A percentile compares a stretch with the other conserved stretches of the same genome.
These are phyloP conservation scores for Melinaea menophilus DNA, from an alignment of 2,888 invertebrate genomes.

Conservation along the genomic window DNA sequence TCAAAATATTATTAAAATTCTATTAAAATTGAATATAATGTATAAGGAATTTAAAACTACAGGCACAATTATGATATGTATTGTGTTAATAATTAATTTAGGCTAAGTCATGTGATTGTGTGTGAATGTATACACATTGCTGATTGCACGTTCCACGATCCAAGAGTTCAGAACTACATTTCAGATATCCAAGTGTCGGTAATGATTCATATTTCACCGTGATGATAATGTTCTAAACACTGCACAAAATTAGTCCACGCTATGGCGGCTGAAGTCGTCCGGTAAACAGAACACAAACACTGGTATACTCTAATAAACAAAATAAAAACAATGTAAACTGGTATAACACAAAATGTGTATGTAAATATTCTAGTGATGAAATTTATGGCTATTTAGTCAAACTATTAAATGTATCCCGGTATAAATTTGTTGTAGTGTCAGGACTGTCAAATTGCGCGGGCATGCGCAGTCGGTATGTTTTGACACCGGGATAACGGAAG, in stretches of 20 bases:
- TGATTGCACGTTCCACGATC: slow-evolving; percentile 27
- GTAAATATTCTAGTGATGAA: slow-evolving; percentile 15
- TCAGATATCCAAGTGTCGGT: slow-evolving; percentile 20
- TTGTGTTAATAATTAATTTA: slow-evolving; percentile 54
- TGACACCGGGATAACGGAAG: slow-evolving; percentile 45
- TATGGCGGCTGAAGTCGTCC: slow-evolving; percentile 54
- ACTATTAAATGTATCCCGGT: slow-evolving; percentile 26
- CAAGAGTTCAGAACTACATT: slow-evolving; percentile 14
- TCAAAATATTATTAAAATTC: slow-evolving; percentile 37
- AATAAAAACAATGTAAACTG: slow-evolving; percentile 10
- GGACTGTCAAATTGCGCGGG: slow-evolving; percentile 55
- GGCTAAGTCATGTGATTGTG: slow-evolving; percentile 39
- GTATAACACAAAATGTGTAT: slow-evolving; percentile 11
- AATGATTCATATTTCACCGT: slow-evolving; percentile 19
- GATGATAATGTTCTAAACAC: slow-evolving; percentile 22
- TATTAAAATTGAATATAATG: slow-evolving; percentile 25
- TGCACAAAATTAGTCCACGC: slow-evolving; percentile 34
- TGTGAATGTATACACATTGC: slow-evolving; percentile 1
- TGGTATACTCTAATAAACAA: background rate
- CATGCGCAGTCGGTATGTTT: slow-evolving; percentile 56
- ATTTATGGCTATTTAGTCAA: slow-evolving; percentile 33
- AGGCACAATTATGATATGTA: slow-evolving; percentile 76
- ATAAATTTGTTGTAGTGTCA: slow-evolving; percentile 45
- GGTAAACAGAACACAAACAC: slow-evolving; percentile 9
- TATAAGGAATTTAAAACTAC: slow-evolving; percentile 47